Conservation (phyloP, 1,140 invertebrate species). For the Cheumatopsyche charites region DNA sequence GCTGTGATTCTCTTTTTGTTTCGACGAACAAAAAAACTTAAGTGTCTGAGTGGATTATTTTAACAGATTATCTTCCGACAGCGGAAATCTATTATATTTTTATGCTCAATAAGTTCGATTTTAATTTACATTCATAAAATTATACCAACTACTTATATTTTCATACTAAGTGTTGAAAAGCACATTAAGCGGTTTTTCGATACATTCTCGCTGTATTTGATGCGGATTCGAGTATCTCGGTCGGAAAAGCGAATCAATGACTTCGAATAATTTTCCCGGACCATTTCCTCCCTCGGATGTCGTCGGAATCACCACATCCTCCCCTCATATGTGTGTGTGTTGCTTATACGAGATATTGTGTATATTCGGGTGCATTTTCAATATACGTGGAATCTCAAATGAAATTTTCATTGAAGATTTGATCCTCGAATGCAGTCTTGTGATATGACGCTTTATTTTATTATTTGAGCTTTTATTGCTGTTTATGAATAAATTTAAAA, state of each 20-base stretch:
- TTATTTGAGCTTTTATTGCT: no score
- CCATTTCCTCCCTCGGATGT: slow-evolving; percentile 9
- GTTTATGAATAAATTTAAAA: no score
- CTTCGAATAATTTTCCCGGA: slow-evolving; percentile 21
- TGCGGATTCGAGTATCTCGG: background rate
- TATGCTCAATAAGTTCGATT: no score
- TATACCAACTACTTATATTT: no score
- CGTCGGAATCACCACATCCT: background rate
- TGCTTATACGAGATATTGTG: no score
- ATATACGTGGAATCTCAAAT: background rate
- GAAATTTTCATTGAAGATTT: no score
- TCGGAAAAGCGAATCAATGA: slow-evolving; percentile 17
- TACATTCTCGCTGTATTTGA: background rate
- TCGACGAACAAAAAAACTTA: background rate
- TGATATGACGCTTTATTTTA: no score
- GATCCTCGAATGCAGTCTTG: no score
- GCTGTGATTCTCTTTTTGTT: background rate
- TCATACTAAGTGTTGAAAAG: no score
- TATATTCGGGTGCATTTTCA: background rate
- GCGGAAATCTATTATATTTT: no score
- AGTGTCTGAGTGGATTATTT: background rate
- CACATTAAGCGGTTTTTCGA: background rate
- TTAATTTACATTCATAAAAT: no score
- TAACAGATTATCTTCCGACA: background rate
- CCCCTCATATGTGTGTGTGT: background rate